A percentile compares a stretch with the other conserved stretches of the same genome.
phyloP scores from a whole-genome alignment of 2,113 vertebrate genomes.

The Steatornis caripensis region DNA sequence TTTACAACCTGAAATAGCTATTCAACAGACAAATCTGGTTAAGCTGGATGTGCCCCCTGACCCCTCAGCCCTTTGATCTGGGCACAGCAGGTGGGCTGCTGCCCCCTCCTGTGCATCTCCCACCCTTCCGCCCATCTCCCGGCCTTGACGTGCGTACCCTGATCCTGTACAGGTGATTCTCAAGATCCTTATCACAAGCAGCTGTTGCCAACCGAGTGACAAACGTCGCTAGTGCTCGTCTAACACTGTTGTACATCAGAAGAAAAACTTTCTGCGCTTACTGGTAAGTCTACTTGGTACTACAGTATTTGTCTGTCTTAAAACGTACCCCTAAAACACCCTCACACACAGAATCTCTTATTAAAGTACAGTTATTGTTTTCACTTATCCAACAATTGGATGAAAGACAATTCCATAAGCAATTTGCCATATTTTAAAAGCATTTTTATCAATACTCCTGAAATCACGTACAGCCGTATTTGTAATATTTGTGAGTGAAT shows the following conservation, averaged over 20 bases:
- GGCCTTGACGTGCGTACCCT: slow-evolving; percentile 54
- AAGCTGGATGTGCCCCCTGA: slow-evolving; percentile 73
- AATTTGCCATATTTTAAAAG: not conserved
- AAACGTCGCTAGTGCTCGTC: not conserved
- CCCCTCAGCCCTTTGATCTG: slow-evolving; percentile 77
- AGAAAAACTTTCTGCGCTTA: not conserved
- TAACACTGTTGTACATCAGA: accelerated
- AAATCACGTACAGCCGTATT: not conserved
- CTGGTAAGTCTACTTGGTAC: not conserved
- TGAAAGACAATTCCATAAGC: not conserved
- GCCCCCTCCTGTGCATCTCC: slow-evolving; percentile 71
- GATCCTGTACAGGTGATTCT: slow-evolving; percentile 73
- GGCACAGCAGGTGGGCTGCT: slow-evolving; percentile 77
- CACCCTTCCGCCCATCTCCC: slow-evolving; percentile 62
- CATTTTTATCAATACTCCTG: not conserved
- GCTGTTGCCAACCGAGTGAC: slow-evolving; percentile 65
- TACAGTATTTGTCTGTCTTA: not conserved
- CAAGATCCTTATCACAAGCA: slow-evolving; percentile 65
- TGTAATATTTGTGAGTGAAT: not conserved
- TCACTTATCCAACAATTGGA: not conserved
- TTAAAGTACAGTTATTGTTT: not conserved
- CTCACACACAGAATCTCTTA: not conserved
- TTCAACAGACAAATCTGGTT: slow-evolving; percentile 78
- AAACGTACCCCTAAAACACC: not conserved
- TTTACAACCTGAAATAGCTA: slow-evolving; percentile 83